Percentiles rank a stretch among this genome's conserved stretches.
phyloP scores from a whole-genome alignment of 1,140 invertebrate species.

The Pentalonia nigronervosa region DNA sequence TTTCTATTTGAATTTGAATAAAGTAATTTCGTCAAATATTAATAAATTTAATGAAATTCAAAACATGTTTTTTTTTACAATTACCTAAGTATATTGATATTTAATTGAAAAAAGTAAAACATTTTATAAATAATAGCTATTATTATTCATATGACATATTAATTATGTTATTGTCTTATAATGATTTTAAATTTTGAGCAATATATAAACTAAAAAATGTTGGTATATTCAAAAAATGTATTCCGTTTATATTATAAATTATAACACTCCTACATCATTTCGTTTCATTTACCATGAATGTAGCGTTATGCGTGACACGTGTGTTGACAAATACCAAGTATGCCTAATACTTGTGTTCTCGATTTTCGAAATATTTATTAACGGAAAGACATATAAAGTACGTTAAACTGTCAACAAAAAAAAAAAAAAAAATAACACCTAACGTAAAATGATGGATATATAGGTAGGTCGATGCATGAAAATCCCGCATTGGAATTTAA shows the following conservation, averaged over 20 bases:
- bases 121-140: not conserved
- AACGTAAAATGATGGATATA: not conserved
- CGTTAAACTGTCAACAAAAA: not conserved
- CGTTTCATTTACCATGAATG: not conserved
- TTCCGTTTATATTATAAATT: not conserved
- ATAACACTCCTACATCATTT: not conserved
- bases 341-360: not conserved
- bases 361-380: not conserved
- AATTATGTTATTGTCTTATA: not conserved
- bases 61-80: not conserved
- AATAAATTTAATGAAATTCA: not conserved
- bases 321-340: not conserved
- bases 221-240: too few species aligned
- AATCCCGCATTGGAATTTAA: not conserved
- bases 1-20: not conserved
- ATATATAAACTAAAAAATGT: not conserved
- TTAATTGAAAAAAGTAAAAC: not conserved
- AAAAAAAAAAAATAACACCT: too few species aligned
- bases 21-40: not conserved
- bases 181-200: not conserved
- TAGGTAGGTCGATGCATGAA: not conserved
- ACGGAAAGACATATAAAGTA: not conserved
- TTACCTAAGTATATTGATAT: not conserved
- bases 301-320: not conserved
- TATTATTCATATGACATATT: not conserved